Evolutionary conservation across 2,797 vertebrate species (phyloP).

Genomic region (Taenioides sp.): DNA sequence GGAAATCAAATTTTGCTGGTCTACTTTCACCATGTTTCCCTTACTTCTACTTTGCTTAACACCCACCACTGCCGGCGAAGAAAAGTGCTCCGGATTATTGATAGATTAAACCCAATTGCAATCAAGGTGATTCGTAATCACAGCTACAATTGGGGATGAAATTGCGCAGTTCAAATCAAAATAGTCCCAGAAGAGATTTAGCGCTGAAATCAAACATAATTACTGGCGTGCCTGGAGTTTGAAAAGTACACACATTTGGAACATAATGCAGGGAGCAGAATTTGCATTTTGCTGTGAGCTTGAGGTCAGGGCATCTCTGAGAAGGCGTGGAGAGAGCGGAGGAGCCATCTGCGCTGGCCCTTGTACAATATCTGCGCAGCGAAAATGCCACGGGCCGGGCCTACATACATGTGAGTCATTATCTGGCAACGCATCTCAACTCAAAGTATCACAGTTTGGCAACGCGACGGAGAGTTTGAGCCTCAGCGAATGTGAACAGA

Average conservation of each 20-base stretch:
- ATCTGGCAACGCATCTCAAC: slow-evolving; percentile 46
- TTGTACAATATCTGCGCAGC: slow-evolving; percentile 47
- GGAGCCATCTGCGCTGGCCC: slow-evolving; percentile 66
- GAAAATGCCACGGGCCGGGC: slow-evolving; percentile 37
- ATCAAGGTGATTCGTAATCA: background rate
- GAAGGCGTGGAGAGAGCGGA: slow-evolving; percentile 59
- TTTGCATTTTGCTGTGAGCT: slow-evolving; percentile 42
- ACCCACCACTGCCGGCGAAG: background rate
- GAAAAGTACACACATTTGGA: slow-evolving; percentile 33
- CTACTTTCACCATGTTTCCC: background rate
- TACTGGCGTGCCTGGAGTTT: slow-evolving; percentile 35
- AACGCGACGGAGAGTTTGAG: slow-evolving; percentile 13
- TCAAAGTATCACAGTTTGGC: slow-evolving; percentile 16
- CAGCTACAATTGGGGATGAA: background rate
- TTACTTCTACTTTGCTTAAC: background rate
- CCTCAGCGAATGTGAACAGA: background rate
- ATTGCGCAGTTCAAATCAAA: slow-evolving; percentile 11
- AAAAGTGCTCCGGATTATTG: background rate
- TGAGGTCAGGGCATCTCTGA: slow-evolving; percentile 50
- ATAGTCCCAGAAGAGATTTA: slow-evolving; percentile 7
- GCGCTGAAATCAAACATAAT: slow-evolving; percentile 28
- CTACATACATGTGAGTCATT: slow-evolving; percentile 54
- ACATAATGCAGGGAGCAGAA: slow-evolving; percentile 42
- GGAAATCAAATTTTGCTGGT: background rate
- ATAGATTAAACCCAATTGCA: background rate